Conservation (phyloP, 2,113 vertebrate species). For the Scopus umbretta region DNA sequence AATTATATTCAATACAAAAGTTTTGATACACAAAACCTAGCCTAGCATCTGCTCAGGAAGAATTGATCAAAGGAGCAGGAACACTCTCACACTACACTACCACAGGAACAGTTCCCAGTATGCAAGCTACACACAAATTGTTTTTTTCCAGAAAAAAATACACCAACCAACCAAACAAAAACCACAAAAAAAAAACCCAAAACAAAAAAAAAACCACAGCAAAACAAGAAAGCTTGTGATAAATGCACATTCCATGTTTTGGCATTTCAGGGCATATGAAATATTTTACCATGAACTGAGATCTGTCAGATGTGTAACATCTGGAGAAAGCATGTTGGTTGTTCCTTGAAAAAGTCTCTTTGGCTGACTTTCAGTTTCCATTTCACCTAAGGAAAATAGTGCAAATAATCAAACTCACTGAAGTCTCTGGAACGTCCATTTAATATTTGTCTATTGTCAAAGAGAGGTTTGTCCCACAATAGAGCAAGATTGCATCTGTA, state of each 20-base stretch:
- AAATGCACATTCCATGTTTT: not conserved
- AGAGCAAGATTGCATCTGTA: not conserved
- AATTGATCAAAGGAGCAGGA: not conserved
- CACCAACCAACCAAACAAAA: no score
- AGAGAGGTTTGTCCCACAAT: not conserved
- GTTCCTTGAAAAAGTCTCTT: constrained; percentile 97
- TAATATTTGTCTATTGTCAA: not conserved
- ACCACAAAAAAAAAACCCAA: no score
- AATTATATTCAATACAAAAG: not conserved
- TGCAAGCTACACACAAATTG: fast-evolving
- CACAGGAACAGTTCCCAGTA: not conserved
- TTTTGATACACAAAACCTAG: not conserved
- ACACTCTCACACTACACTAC: not conserved
- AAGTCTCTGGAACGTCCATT: not conserved
- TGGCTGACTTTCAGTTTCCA: constrained; percentile 95
- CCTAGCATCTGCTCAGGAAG: not conserved
- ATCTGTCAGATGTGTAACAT: constrained; percentile 83
- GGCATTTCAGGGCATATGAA: not conserved
- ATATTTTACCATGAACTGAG: constrained; percentile 85
- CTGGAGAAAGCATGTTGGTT: constrained; percentile 89
- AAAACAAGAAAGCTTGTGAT: not conserved
- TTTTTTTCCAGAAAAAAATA: not conserved
- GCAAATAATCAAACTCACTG: constrained; percentile 33
- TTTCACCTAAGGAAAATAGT: constrained; percentile 80
- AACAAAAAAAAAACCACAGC: no score